These are phyloP conservation scores for Carcharodon carcharias DNA, from an alignment of 2,797 vertebrate species.

Conservation along the genomic window DNA sequence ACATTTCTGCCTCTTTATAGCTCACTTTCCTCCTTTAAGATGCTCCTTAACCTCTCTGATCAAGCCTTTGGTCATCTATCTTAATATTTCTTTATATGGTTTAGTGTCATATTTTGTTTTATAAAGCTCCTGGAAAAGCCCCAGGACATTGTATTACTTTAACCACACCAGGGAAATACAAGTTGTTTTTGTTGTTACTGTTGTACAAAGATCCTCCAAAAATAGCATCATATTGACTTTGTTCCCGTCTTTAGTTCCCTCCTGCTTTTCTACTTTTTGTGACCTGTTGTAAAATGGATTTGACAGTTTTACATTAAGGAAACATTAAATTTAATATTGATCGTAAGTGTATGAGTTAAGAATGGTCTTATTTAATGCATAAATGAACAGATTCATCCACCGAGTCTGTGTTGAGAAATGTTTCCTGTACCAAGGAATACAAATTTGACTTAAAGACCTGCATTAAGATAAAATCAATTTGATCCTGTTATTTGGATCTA, in stretches of 20 bases:
- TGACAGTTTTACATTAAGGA: neutral
- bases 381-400: neutral
- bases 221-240: neutral
- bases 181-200: too few species aligned
- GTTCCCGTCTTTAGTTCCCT: neutral
- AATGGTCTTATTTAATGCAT: slow-evolving; percentile 25
- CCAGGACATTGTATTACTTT: neutral
- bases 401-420: neutral
- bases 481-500: neutral
- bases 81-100: neutral
- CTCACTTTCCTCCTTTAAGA: neutral
- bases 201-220: neutral
- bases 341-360: neutral
- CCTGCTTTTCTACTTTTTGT: neutral
- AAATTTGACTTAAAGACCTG: neutral
- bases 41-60: neutral
- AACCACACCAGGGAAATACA: neutral
- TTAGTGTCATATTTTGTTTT: neutral
- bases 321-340: slow-evolving; percentile 17
- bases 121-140: neutral
- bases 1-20: too few species aligned
- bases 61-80: neutral
- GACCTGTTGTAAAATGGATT: neutral
- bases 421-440: neutral
- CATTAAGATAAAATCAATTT: neutral